Evolutionary conservation across 2,797 vertebrate species (phyloP).

Genomic region (Anas flavirostris): DNA sequence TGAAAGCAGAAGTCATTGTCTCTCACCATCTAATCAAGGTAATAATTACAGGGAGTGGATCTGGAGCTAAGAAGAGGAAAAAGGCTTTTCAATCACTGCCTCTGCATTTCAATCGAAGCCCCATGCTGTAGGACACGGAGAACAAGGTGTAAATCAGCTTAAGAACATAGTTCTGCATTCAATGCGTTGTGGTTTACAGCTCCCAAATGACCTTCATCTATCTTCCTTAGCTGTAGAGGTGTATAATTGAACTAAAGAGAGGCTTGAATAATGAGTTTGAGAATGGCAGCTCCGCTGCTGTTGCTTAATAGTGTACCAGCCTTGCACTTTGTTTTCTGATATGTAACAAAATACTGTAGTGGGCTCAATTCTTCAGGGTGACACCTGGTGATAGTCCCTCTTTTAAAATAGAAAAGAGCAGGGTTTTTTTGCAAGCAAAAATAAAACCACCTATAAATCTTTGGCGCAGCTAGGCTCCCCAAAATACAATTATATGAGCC

Average conservation of each 20-base stretch:
- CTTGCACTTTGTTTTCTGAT: slow-evolving; percentile 60
- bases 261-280: slow-evolving; percentile 82
- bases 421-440: slow-evolving; percentile 52
- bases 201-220: slow-evolving; percentile 85
- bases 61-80: slow-evolving; percentile 60
- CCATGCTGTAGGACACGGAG: slow-evolving; percentile 73
- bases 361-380: slow-evolving; percentile 79
- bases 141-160: slow-evolving; percentile 87
- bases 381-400: slow-evolving; percentile 76
- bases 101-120: slow-evolving; percentile 77
- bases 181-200: slow-evolving; percentile 80
- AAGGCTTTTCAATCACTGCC: slow-evolving; percentile 77
- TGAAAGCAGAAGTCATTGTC: slow-evolving; percentile 45
- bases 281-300: slow-evolving; percentile 69
- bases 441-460: slow-evolving; percentile 62
- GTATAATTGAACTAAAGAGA: slow-evolving; percentile 87
- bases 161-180: slow-evolving; percentile 83
- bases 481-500: slow-evolving; percentile 71
- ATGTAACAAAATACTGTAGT: slow-evolving; percentile 77
- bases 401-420: slow-evolving; percentile 73
- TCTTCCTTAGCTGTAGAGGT: slow-evolving; percentile 83
- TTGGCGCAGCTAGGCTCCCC: slow-evolving; percentile 45
- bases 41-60: slow-evolving; percentile 72
- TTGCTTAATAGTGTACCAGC: slow-evolving; percentile 76
- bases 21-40: slow-evolving; percentile 66